A percentile compares a stretch with the other conserved stretches of the same genome.
Conservation (phyloP, 2,113 vertebrate species). For the Cyanoderma ruficeps region DNA sequence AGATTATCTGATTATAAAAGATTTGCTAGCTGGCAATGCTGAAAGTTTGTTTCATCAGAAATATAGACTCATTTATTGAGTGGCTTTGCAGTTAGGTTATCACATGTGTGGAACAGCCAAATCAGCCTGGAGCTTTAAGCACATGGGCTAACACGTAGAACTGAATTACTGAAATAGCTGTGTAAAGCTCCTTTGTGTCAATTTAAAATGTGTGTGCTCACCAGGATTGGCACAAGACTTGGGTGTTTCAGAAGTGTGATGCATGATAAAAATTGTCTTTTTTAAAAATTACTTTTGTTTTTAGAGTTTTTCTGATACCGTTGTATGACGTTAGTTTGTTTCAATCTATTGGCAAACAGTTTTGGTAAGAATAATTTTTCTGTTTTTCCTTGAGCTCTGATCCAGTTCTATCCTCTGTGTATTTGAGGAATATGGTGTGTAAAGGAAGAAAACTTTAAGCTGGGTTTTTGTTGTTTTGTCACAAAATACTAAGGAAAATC, state of each 20-base stretch:
- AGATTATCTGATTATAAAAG: constrained; percentile 44
- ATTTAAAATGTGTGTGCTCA: background rate
- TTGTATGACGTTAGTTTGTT: background rate
- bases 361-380: background rate
- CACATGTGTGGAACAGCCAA: background rate
- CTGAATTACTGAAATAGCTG: background rate
- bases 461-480: background rate
- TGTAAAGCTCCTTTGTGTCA: background rate
- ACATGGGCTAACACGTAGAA: background rate
- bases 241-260: background rate
- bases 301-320: background rate
- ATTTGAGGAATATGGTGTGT: background rate
- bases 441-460: background rate
- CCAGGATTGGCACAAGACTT: background rate
- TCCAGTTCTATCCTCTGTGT: background rate
- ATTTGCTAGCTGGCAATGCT: background rate
- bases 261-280: background rate
- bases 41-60: constrained; percentile 18
- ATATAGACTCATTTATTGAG: constrained; percentile 23
- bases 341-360: background rate
- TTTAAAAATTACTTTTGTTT: background rate
- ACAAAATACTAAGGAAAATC: background rate
- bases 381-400: background rate
- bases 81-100: constrained; percentile 10
- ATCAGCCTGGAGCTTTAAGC: background rate